phyloP scores from a whole-genome alignment of 2,888 invertebrate genomes.

The Nezara viridula region DNA sequence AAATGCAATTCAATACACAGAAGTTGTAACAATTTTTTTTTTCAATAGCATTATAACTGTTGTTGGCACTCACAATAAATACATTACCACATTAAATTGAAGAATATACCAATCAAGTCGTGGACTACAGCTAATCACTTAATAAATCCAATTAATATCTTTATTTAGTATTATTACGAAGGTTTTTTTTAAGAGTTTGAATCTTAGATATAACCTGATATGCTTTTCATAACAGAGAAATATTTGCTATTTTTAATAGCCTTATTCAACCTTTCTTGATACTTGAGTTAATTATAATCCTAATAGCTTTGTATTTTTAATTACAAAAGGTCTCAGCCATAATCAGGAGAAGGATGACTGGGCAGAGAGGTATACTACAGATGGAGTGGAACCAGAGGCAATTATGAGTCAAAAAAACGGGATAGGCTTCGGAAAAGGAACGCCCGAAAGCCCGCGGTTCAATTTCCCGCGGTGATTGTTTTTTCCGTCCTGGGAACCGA shows the following conservation, averaged over 20 bases:
- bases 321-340: not conserved
- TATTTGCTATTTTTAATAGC: not conserved
- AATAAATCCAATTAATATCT: no score
- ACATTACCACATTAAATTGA: no score
- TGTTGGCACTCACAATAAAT: no score
- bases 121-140: no score
- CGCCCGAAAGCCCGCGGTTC: slow-evolving; percentile 48
- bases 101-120: no score
- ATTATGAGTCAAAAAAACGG: slow-evolving; percentile 52
- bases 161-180: no score
- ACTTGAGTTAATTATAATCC: not conserved
- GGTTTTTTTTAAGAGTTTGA: no score
- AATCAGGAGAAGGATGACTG: not conserved
- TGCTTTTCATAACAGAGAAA: not conserved
- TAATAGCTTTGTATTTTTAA: not conserved
- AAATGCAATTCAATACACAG: no score
- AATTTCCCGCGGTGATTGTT: slow-evolving; percentile 58
- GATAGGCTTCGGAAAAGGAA: slow-evolving; percentile 53
- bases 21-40: no score
- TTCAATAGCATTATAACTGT: no score
- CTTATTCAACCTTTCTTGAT: not conserved
- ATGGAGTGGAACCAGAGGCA: slow-evolving; percentile 44
- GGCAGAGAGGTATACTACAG: slow-evolving; percentile 31
- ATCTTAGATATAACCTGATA: no score
- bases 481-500: slow-evolving; percentile 51